phyloP scores from a whole-genome alignment of 2,888 invertebrate genomes.

The Hoplodrina blanda region DNA sequence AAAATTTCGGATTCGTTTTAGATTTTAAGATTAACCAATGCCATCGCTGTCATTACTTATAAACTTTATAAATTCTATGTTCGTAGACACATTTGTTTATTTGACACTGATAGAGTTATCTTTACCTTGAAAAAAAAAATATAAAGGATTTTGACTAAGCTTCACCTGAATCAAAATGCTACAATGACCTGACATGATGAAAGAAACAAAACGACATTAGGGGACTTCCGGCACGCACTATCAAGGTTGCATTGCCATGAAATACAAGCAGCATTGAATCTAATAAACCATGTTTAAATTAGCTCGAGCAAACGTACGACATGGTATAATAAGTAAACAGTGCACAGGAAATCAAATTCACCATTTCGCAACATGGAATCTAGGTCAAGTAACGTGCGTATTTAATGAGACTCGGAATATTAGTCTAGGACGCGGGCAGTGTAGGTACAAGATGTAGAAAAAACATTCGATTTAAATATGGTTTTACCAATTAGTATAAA shows the following conservation, averaged over 20 bases:
- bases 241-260: conserved; percentile 28
- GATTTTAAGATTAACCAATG: conserved; percentile 68
- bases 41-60: conserved; percentile 59
- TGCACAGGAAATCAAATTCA: conserved; percentile 64
- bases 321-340: conserved; percentile 47
- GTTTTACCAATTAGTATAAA: conserved; percentile 26
- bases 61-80: conserved; percentile 64
- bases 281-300: conserved; percentile 55
- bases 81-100: conserved; percentile 56
- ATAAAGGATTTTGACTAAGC: conserved; percentile 19
- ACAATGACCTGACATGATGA: conserved; percentile 14
- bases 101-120: conserved; percentile 21
- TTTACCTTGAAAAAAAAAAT: conserved; percentile 18
- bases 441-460: conserved; percentile 63
- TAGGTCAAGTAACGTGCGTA: conserved; percentile 74
- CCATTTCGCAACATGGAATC: conserved; percentile 72
- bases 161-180: neutral
- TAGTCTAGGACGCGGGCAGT: conserved; percentile 61
- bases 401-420: conserved; percentile 68
- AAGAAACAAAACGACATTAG: conserved; percentile 22
- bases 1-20: conserved; percentile 62
- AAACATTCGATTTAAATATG: conserved; percentile 41
- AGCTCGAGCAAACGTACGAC: conserved; percentile 16
- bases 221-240: conserved; percentile 22
- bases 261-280: conserved; percentile 42